phyloP scores from a whole-genome alignment of 2,113 vertebrate genomes.

The Nothocercus julius region DNA sequence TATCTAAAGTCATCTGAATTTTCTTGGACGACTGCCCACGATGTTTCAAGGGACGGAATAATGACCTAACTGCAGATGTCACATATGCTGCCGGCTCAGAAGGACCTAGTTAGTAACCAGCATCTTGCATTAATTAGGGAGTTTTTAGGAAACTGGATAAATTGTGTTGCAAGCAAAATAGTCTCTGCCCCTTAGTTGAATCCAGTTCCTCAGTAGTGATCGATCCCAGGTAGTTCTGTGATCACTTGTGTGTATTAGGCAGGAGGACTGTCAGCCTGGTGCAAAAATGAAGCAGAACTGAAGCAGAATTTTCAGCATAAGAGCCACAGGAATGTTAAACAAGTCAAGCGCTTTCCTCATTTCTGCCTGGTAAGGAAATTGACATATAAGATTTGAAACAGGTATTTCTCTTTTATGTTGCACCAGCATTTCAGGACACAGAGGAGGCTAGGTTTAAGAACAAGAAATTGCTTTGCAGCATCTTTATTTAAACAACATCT shows the following conservation, averaged over 20 bases:
- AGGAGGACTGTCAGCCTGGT: background rate
- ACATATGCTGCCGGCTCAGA: background rate
- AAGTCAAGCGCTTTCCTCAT: background rate
- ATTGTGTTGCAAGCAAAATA: background rate
- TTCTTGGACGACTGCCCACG: background rate
- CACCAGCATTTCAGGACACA: background rate
- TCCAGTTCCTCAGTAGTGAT: background rate
- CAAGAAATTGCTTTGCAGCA: background rate
- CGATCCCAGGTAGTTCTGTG: background rate
- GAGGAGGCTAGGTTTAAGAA: background rate
- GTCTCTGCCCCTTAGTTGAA: background rate
- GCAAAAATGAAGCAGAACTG: background rate
- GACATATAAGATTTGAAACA: background rate
- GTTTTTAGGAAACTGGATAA: background rate
- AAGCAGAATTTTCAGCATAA: background rate
- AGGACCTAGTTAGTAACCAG: background rate
- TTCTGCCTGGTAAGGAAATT: background rate
- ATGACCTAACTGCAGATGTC: constrained; percentile 31
- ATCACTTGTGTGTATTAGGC: rapidly evolving
- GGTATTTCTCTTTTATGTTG: background rate
- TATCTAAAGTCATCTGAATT: constrained; percentile 15
- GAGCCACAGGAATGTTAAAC: background rate
- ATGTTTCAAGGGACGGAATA: constrained; percentile 40
- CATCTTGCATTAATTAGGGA: background rate
- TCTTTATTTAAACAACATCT: background rate